phyloP scores from a whole-genome alignment of 2,113 vertebrate species.

The Panthera uncia region DNA sequence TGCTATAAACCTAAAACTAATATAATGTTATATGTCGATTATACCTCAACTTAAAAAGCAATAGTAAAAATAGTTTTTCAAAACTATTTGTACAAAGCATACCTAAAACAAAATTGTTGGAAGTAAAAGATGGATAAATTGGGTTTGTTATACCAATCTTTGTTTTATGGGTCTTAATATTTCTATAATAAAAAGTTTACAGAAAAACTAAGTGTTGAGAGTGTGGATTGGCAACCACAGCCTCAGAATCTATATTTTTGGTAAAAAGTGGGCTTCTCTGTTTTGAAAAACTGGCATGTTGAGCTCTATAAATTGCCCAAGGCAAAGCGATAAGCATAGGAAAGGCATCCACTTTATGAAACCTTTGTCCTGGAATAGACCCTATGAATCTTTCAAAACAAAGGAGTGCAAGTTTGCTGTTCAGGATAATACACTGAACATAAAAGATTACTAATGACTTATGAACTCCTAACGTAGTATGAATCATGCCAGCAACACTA shows the following conservation, averaged over 20 bases:
- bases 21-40: background rate
- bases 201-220: background rate
- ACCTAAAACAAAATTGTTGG: background rate
- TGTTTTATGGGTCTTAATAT: background rate
- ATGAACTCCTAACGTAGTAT: conserved; percentile 35
- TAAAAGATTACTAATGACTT: conserved; percentile 29
- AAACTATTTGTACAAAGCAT: background rate
- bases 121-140: background rate
- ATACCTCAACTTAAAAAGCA: background rate
- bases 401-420: conserved; percentile 23
- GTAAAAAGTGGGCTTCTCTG: background rate
- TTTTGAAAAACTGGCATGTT: background rate
- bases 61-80: background rate
- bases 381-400: conserved; percentile 49
- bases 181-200: background rate
- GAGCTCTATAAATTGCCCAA: background rate
- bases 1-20: background rate
- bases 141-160: background rate
- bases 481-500: conserved; percentile 48
- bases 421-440: background rate
- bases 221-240: background rate
- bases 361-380: background rate
- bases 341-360: conserved; percentile 31
- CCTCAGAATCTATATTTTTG: background rate
- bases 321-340: background rate